Conservation (phyloP, 2,797 vertebrate species). For the Rhynchonycteris naso region DNA sequence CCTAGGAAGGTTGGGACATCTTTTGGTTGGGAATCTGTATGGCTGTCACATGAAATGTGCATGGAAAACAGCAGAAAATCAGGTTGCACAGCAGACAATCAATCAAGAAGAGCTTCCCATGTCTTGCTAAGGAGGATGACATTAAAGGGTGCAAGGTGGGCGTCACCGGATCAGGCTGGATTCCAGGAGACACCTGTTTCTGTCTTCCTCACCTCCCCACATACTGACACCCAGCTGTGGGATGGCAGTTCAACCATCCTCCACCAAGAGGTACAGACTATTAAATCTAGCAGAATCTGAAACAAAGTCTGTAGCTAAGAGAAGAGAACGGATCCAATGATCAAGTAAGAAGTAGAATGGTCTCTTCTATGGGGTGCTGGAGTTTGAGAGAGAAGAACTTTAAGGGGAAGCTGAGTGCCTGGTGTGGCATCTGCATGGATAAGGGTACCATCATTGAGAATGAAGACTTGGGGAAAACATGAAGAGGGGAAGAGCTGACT, state of each 20-base stretch:
- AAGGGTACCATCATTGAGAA: background rate
- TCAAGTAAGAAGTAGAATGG: background rate
- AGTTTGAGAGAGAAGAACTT: background rate
- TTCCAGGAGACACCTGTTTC: background rate
- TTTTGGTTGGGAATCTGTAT: background rate
- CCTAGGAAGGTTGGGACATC: background rate
- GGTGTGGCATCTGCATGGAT: background rate
- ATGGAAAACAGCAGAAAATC: background rate
- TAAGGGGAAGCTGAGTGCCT: background rate
- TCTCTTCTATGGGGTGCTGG: background rate
- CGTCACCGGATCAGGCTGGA: background rate
- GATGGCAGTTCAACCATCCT: background rate
- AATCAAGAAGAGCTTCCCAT: background rate
- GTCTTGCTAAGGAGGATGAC: background rate
- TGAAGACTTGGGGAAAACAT: background rate
- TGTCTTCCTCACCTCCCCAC: background rate
- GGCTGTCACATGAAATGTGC: background rate
- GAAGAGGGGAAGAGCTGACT: background rate
- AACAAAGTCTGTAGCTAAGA: background rate
- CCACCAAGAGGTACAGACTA: background rate
- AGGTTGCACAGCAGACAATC: background rate
- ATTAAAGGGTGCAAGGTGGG: background rate
- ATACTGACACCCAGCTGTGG: background rate
- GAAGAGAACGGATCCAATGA: conserved; percentile 14
- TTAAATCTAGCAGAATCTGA: background rate